Conservation (phyloP, 2,113 vertebrate species). For the Cynocephalus volans region DNA sequence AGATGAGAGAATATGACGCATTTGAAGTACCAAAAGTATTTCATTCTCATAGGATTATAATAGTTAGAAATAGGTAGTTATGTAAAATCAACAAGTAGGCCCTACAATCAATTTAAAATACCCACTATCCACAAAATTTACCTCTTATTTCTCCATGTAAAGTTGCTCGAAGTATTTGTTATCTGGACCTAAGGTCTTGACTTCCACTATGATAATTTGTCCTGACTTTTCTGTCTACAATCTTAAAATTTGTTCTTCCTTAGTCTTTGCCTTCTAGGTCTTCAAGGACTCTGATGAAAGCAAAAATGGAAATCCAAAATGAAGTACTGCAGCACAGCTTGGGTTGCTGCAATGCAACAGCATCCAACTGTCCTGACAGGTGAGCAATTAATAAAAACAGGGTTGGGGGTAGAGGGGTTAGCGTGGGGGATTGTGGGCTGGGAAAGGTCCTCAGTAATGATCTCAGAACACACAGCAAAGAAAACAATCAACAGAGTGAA, state of each 20-base stretch:
- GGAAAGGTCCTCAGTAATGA: background rate
- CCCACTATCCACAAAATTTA: background rate
- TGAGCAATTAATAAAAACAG: background rate
- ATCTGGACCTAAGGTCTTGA: background rate
- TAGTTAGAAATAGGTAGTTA: background rate
- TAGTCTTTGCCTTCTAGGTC: background rate
- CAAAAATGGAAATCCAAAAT: background rate
- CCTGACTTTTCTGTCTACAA: background rate
- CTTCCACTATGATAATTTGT: background rate
- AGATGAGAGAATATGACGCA: background rate
- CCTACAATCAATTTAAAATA: background rate
- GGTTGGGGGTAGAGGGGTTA: rapidly evolving
- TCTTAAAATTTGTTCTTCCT: background rate
- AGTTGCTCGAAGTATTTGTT: slow-evolving; percentile 25
- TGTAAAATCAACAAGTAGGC: background rate
- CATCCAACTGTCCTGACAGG: background rate
- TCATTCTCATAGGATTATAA: background rate
- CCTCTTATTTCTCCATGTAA: background rate
- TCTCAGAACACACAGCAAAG: background rate
- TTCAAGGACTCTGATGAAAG: background rate
- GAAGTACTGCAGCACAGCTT: background rate
- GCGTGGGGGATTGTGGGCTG: too few species aligned
- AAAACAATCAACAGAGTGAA: too few species aligned
- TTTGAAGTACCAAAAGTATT: background rate
- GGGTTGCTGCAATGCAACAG: background rate